Evolutionary conservation across 2,888 invertebrate genomes (phyloP), one percentile per base, ranked within the genome.

Genomic region (Drosophila macrospina): DNA sequence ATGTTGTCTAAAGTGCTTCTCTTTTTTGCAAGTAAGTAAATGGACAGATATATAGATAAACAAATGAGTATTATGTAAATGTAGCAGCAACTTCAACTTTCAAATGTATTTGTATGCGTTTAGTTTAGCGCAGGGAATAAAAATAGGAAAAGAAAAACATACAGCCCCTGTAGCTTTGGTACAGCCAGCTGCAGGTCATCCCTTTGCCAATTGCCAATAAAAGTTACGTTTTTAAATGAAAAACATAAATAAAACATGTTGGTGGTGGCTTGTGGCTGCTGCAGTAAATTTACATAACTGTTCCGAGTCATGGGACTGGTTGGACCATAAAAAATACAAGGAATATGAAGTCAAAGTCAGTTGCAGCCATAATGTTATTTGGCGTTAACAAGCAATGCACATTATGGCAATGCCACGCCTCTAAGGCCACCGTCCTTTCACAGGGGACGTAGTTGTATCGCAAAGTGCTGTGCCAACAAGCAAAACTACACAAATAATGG

Each of bases 21-120:
- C 66, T 69, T 20, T 20, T 10, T 28, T 11, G 67, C 63, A 64
- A 64, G 64, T 61, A 50, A 70, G 69, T 74, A 70, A 82, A 75
- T 80, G 69, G 55, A 74, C 71, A 56, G 63, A 80, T 80, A 69
- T 55, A 64, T 75, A 62, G 61, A 69, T 71, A 77, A 70, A 65
- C 55, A 70, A 61, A 72, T 54, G 55, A 61, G 64, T 70, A 65
- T 71, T 73, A 80, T 80, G 82, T 72, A 80, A 86, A 86, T 83
- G 69, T 50, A 28, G 50, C 64, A 57, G n/a, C 64, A 66, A 69
- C 67, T 54, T 69, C 64, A 66, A 69, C 67, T 54, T 69, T 68
- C 56, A 74, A 62, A 62, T 41, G 67, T 45, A 62, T 61, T 42
- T 37, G 56, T 50, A 37, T 55, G 45, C 41, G 28, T 30, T 45